Base-by-base conservation (phyloP, 2,797 vertebrate genomes). In the Tachyglossus aculeatus region DNA sequence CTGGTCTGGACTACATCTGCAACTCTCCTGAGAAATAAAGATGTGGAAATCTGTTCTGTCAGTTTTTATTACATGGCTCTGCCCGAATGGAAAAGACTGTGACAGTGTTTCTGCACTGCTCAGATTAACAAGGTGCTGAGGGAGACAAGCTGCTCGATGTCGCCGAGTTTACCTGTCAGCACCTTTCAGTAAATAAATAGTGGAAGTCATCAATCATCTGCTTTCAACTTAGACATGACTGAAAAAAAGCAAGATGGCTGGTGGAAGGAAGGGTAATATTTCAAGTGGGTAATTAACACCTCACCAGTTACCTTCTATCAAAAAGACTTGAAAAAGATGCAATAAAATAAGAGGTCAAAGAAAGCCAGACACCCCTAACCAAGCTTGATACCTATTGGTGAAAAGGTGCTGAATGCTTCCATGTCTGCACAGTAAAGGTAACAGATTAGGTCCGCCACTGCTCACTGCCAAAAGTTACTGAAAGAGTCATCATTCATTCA, bases 151-250 rank as follows among this genome's bases (percentile, higher is more conserved):
- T 15, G 53, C 53, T 65, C 7, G 1, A 1, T 83, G 76, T 71
- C 84, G 81, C 83, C 81, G 76, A 85, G 85, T 84, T 85, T 87
- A 76, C 75, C 81, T 85, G 83, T 81, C 88, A 89, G 89, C 90
- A 90, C 78, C 64, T 71, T 81, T 76, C 71, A 80, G 82, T 86
- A 90, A 90, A 90, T 84, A 90, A 89, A 90, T 45, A 87, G 67
- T 76, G 84, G 81, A 75, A 85, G 82, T 82, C 77, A 84, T 78
- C 80, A 75, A 62, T 83, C 76, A 75, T 66, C 45, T 72, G 56
- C 75, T 84, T 88, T 75, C 83, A 82, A 71, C 57, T 72, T 60
- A 45, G 57, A 66, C 3, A 78, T 45, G 51, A 55, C 22, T 85
- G 76, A 9, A 50, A 68, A 50, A 68, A 70, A 81, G 60, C 39